These are phyloP conservation scores for Apocrypta bakeri DNA, from an alignment of 1,140 invertebrate genomes.

Conservation along the genomic window DNA sequence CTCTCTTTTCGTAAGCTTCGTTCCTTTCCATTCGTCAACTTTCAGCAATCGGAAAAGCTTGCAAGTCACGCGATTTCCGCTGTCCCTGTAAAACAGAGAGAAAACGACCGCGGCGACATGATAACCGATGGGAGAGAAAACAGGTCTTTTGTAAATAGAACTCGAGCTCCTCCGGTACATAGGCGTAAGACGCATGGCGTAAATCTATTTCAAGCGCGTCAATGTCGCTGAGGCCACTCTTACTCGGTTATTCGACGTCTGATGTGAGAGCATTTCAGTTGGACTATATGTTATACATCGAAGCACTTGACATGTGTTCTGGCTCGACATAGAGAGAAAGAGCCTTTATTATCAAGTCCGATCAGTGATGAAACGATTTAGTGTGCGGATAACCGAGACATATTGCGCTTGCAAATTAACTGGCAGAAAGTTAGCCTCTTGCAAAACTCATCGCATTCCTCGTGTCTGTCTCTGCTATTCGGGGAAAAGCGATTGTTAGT, in stretches of 20 bases:
- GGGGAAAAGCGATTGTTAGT: conserved; percentile 1
- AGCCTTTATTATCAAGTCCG: too few relatives aligned
- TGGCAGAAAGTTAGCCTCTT: neutral
- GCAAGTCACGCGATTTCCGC: neutral
- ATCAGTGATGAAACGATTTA: too few relatives aligned
- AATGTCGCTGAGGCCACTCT: neutral
- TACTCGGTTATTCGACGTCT: neutral
- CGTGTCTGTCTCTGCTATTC: neutral
- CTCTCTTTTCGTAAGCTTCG: too few relatives aligned
- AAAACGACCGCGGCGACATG: neutral
- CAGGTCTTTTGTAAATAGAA: neutral
- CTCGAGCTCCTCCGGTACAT: neutral
- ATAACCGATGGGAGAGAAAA: neutral
- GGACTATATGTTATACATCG: too few relatives aligned
- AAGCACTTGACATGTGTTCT: neutral
- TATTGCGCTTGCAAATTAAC: neutral
- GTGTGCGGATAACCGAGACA: too few relatives aligned
- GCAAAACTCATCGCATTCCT: neutral
- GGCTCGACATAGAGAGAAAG: too few relatives aligned
- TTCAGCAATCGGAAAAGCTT: too few relatives aligned
- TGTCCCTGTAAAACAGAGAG: neutral
- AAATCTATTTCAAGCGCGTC: neutral
- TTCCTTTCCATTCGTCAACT: neutral
- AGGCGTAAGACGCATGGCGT: neutral
- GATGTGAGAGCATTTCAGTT: neutral